Conservation (phyloP, 2,113 vertebrate genomes). For the Pagrus major region DNA sequence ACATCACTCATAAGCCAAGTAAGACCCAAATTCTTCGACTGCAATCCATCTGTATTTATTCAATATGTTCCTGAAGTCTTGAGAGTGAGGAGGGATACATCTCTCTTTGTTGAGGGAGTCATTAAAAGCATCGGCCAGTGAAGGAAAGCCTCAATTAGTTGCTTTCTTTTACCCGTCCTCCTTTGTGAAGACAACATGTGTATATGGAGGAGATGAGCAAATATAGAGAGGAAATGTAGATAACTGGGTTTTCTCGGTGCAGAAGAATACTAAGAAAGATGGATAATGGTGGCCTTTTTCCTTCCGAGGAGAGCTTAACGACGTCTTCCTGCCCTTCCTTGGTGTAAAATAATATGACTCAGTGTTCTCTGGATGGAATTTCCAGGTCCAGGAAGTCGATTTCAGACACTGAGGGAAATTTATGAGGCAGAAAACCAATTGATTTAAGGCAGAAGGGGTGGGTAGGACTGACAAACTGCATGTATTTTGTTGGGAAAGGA, state of each 20-base stretch:
- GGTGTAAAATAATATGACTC: conserved; percentile 19
- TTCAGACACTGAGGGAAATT: conserved; percentile 27
- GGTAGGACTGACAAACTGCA: not conserved
- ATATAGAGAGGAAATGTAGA: conserved; percentile 50
- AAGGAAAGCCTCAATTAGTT: conserved; percentile 36
- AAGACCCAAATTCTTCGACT: not conserved
- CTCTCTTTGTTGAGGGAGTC: conserved; percentile 49
- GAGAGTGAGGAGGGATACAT: conserved; percentile 17
- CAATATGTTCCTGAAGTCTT: not conserved
- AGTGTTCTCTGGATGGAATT: conserved; percentile 34
- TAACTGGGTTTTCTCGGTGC: conserved; percentile 48
- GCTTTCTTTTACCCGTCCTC: not conserved
- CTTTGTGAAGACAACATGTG: conserved; percentile 38
- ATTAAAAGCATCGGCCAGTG: conserved; percentile 39
- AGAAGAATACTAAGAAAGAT: conserved; percentile 55
- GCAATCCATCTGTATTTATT: conserved; percentile 33
- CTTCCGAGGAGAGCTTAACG: conserved; percentile 50
- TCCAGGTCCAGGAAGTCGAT: conserved; percentile 23
- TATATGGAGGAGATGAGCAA: conserved; percentile 41
- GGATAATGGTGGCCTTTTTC: conserved; percentile 43
- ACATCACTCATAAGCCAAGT: conserved; percentile 50
- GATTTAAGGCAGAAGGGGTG: conserved; percentile 7
- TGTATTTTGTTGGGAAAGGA: not conserved
- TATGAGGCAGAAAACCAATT: conserved; percentile 44
- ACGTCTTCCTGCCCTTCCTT: conserved; percentile 32